These are phyloP conservation scores for Semotilus atromaculatus DNA, from an alignment of 2,797 vertebrate species.

Conservation along the genomic window DNA sequence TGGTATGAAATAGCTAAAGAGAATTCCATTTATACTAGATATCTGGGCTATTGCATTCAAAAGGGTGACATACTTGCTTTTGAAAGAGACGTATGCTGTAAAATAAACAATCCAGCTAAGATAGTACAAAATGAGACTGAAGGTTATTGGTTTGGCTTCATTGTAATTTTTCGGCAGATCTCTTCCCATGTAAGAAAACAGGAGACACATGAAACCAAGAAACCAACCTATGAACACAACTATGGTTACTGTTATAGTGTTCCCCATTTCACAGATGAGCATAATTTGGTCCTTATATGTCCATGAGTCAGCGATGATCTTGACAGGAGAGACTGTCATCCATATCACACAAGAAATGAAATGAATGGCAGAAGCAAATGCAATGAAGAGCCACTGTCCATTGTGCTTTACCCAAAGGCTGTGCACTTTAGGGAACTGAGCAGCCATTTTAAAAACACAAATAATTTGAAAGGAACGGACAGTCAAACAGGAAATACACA, in stretches of 20 bases:
- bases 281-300: slow-evolving; percentile 69
- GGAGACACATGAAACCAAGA: slow-evolving; percentile 72
- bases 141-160: slow-evolving; percentile 87
- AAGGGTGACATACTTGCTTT: slow-evolving; percentile 63
- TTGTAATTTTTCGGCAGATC: slow-evolving; percentile 89
- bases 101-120: slow-evolving; percentile 77
- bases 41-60: slow-evolving; percentile 68
- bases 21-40: slow-evolving; percentile 73
- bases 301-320: slow-evolving; percentile 64
- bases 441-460: slow-evolving; percentile 85
- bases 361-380: slow-evolving; percentile 65
- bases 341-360: slow-evolving; percentile 61
- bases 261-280: slow-evolving; percentile 69
- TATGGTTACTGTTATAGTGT: not conserved
- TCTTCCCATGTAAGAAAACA: slow-evolving; percentile 85
- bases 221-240: slow-evolving; percentile 51
- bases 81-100: slow-evolving; percentile 67
- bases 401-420: slow-evolving; percentile 79
- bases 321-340: slow-evolving; percentile 60
- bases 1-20: slow-evolving; percentile 83
- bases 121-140: slow-evolving; percentile 82
- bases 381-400: slow-evolving; percentile 76
- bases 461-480: slow-evolving; percentile 86
- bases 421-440: slow-evolving; percentile 73
- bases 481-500: slow-evolving; percentile 81